Base-by-base conservation (phyloP, 1,140 invertebrate genomes). In the Drosophila oshimai region DNA sequence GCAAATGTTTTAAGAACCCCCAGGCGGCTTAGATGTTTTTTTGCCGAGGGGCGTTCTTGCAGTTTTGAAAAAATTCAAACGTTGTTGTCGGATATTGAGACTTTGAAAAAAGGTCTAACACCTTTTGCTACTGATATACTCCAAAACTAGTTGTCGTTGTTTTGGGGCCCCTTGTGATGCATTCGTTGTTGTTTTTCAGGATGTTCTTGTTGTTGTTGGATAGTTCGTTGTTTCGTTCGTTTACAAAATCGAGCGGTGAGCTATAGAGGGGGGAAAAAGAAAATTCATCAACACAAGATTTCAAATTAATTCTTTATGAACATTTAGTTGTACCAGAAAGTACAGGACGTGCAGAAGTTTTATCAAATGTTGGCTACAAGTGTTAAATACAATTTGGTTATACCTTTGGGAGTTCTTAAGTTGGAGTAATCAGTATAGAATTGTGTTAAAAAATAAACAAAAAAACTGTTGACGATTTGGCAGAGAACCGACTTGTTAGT, bases 231-330 rank as follows among this genome's bases (percentile, higher is more conserved):
- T 76, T 68, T 87, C 81, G 81, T 87, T 87, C 81, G 81, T 87
- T 87, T 87, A 87, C 83, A 88, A 88, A 87, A 87, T 87, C 70
- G 81, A 88, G 81, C 81, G 81, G 77, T 87, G 81, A 70, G 81
- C 81, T 87, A 65, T 53, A 13, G 33, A 42, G 13, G 36, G 12
- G n/a, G n/a, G n/a, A n/a, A n/a, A 50, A 4, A 45, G 5, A 37
- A 5, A 12, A 36, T 10, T 13, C 3, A 7, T 5, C 7, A 46
- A 42, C 9, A 28, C 1, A 6, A 20, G 51, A 3, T 20, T 13
- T 13, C 1, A n/a, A 33, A 6, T 28, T 4, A 9, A 6, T 4
- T 24, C 1, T 2, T n/a, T 33, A 12, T 13, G 28, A 57, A 84
- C 58, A 86, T 42, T 37, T 55, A 76, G 41, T 24, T 50, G 28